Conservation (phyloP, 2,113 vertebrate species). For the Acanthisitta chloris region DNA sequence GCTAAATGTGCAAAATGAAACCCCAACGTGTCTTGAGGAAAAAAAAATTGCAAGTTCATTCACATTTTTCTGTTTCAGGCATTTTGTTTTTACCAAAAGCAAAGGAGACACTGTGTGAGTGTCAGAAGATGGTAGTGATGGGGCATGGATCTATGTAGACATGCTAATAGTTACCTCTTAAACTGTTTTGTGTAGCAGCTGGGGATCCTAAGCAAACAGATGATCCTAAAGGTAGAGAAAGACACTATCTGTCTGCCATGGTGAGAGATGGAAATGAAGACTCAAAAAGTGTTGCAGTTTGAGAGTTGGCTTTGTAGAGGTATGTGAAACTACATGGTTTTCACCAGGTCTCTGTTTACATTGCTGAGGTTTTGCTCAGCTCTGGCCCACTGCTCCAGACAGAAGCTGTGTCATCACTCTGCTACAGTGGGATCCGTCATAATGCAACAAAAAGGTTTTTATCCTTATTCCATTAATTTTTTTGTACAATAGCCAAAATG, state of each 20-base stretch:
- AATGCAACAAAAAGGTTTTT: neutral
- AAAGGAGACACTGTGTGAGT: neutral
- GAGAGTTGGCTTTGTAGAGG: neutral
- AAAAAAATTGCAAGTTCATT: neutral
- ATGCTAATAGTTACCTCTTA: neutral
- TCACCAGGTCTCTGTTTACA: neutral
- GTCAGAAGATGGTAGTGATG: neutral
- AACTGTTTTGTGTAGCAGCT: neutral
- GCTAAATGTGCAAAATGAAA: neutral
- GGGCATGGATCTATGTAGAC: neutral
- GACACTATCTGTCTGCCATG: neutral
- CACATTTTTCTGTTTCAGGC: neutral
- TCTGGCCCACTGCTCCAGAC: neutral
- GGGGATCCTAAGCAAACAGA: neutral
- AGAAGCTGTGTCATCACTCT: neutral
- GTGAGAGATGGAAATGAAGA: neutral
- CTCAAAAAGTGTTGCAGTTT: neutral
- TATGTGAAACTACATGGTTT: neutral
- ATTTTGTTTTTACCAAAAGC: neutral
- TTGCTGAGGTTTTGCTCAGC: neutral
- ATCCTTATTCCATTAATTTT: neutral
- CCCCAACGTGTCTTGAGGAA: accelerated
- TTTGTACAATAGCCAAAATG: neutral
- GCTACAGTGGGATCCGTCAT: neutral
- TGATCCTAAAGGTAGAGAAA: accelerated